Conservation (phyloP, 2,888 invertebrate genomes). For the Drosophila kuntzei region DNA sequence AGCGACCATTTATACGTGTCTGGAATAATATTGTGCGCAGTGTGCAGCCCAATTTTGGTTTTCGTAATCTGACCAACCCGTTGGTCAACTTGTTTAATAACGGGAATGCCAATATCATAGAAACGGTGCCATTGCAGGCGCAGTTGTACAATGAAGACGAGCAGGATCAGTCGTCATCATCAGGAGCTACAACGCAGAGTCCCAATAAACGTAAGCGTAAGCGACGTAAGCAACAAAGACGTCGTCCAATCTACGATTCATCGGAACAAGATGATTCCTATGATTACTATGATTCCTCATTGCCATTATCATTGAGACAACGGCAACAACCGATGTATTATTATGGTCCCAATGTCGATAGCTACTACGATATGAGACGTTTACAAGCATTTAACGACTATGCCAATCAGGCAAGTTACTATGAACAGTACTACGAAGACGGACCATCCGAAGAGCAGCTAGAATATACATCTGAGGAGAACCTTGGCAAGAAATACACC, state of each 20-base stretch:
- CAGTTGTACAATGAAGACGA: constrained; percentile 12
- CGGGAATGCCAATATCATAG: constrained; percentile 67
- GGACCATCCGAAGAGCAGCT: neutral
- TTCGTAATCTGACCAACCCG: constrained; percentile 77
- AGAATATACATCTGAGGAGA: constrained; percentile 1
- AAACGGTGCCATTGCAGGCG: constrained; percentile 57
- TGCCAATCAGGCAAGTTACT: constrained; percentile 30
- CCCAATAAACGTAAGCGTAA: constrained; percentile 59
- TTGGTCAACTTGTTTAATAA: constrained; percentile 73
- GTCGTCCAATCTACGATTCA: constrained; percentile 37
- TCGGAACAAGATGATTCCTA: constrained; percentile 44
- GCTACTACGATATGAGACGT: constrained; percentile 59
- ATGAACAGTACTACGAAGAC: constrained; percentile 24
- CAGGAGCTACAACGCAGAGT: constrained; percentile 15
- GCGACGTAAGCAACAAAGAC: constrained; percentile 63
- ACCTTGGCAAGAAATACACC: constrained; percentile 42
- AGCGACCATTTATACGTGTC: constrained; percentile 67
- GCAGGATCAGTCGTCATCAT: constrained; percentile 9
- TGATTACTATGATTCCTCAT: constrained; percentile 41
- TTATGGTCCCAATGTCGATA: constrained; percentile 44
- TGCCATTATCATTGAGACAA: constrained; percentile 3
- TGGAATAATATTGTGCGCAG: constrained; percentile 79
- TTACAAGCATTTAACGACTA: constrained; percentile 43
- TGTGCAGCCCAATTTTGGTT: constrained; percentile 69
- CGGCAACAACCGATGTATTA: constrained; percentile 55